phyloP scores from a whole-genome alignment of 2,113 vertebrate species.

The Capreolus pygargus region DNA sequence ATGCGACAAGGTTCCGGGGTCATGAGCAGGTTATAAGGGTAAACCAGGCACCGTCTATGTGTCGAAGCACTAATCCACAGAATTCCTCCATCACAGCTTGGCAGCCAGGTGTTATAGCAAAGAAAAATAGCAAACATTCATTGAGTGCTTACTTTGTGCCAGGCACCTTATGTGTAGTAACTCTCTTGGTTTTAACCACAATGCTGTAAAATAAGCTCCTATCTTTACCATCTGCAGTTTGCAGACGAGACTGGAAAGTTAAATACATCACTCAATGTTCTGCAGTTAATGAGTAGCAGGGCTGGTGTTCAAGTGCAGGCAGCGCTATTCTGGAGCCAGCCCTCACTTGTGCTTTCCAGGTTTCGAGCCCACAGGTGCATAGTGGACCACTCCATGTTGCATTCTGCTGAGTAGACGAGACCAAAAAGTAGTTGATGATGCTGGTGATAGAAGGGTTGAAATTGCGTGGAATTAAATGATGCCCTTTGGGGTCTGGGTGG shows the following conservation, averaged over 20 bases:
- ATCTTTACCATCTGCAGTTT: neutral
- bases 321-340: rapidly evolving
- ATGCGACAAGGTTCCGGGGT: neutral
- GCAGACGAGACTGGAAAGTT: neutral
- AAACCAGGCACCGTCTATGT: neutral
- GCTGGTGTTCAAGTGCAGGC: neutral
- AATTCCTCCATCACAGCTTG: neutral
- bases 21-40: neutral
- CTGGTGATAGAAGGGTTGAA: neutral
- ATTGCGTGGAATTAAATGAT: neutral
- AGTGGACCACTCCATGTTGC: neutral
- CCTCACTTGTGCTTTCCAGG: neutral
- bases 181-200: neutral
- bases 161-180: neutral
- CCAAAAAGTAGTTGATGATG: neutral
- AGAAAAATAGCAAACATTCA: neutral
- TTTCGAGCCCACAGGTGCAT: no score
- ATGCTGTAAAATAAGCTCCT: neutral
- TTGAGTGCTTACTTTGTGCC: neutral
- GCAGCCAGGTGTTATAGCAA: neutral
- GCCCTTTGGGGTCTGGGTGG: neutral
- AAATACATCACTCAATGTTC: neutral
- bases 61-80: no score
- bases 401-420: neutral
- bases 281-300: neutral